These are phyloP conservation scores for Sminthurinus aureus DNA, from an alignment of 2,888 invertebrate species.

Conservation along the genomic window DNA sequence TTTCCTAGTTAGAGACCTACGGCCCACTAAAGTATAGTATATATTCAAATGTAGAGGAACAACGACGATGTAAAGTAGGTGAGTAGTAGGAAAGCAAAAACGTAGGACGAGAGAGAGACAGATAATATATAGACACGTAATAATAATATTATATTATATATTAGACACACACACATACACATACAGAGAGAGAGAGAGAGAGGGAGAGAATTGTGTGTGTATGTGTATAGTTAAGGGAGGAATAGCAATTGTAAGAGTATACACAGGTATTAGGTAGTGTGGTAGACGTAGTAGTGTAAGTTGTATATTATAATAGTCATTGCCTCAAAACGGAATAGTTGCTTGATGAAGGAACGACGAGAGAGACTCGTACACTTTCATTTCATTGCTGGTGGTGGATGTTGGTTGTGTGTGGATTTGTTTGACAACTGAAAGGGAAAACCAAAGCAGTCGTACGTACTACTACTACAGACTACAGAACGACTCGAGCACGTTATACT, in stretches of 20 bases:
- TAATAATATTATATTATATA: no score
- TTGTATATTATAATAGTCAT: constrained; percentile 24
- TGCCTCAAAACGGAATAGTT: constrained; percentile 23
- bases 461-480: background rate
- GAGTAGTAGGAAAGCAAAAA: background rate
- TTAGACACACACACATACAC: no score
- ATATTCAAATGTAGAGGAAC: background rate
- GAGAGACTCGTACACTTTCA: constrained; percentile 15
- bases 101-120: background rate
- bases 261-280: background rate
- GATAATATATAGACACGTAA: no score
- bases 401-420: constrained; percentile 8
- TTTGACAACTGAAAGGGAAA: constrained; percentile 49
- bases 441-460: constrained; percentile 28
- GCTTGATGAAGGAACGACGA: background rate
- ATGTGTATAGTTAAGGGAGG: constrained; percentile 1
- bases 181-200: background rate
- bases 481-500: background rate
- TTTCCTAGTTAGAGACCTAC: constrained; percentile 32
- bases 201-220: background rate
- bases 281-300: background rate
- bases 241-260: background rate
- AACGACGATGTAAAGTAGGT: background rate
- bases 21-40: background rate
- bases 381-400: background rate